These are phyloP conservation scores for Papilio gigon DNA, from an alignment of 2,888 invertebrate species.

Conservation along the genomic window DNA sequence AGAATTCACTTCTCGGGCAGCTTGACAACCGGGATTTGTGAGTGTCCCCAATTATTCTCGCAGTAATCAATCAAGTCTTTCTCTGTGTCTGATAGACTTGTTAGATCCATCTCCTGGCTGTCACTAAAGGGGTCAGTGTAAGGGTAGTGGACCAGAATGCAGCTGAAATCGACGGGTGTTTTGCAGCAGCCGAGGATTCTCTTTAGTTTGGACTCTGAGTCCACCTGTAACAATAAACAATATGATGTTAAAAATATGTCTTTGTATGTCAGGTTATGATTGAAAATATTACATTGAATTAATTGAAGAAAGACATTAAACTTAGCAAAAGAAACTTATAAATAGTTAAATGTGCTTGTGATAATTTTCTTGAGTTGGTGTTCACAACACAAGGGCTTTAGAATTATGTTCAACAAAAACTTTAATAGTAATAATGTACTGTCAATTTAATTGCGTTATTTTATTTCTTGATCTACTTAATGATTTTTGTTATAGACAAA, in stretches of 20 bases:
- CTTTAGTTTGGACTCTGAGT: conserved; percentile 80
- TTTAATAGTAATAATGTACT: too few relatives aligned
- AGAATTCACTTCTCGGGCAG: conserved; percentile 84
- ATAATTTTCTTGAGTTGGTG: too few relatives aligned
- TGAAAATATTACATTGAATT: too few relatives aligned
- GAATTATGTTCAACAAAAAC: too few relatives aligned
- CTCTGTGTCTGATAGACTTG: conserved; percentile 83
- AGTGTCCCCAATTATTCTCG: conserved; percentile 84
- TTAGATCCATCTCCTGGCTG: conserved; percentile 69
- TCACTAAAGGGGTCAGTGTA: conserved; percentile 76
- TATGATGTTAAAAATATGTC: not conserved
- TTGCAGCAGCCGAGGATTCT: conserved; percentile 73
- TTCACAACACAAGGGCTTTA: too few relatives aligned
- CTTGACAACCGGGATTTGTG: conserved; percentile 85
- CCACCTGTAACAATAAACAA: conserved; percentile 69
- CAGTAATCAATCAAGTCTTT: conserved; percentile 85
- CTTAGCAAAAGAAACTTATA: too few relatives aligned
- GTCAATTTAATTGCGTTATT: too few relatives aligned
- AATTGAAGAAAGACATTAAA: too few relatives aligned
- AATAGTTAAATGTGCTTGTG: too few relatives aligned
- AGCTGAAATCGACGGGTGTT: conserved; percentile 77
- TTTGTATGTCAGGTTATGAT: too few relatives aligned
- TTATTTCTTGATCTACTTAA: too few relatives aligned
- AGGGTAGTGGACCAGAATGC: conserved; percentile 81
- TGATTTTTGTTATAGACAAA: not conserved